These are phyloP conservation scores for Nomada fucata DNA, from an alignment of 2,888 invertebrate genomes.

Conservation along the genomic window DNA sequence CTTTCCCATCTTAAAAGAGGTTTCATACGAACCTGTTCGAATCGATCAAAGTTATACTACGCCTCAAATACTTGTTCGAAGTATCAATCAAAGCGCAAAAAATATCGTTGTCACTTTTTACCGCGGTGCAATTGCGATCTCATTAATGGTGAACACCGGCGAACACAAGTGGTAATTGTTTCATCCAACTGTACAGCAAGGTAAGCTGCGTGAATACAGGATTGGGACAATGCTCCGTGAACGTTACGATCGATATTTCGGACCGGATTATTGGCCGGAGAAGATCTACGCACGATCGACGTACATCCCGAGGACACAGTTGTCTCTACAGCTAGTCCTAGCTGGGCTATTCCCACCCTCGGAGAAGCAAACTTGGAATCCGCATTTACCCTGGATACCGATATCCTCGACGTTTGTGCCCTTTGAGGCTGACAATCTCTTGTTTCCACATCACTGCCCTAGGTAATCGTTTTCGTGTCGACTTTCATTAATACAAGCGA, in stretches of 20 bases:
- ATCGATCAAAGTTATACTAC: neutral
- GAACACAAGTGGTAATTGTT: constrained; percentile 37
- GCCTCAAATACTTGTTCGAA: too few species aligned
- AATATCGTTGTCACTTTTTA: neutral
- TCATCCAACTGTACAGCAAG: constrained; percentile 69
- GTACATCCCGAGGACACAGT: constrained; percentile 85
- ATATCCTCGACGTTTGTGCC: constrained; percentile 85
- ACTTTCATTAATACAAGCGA: neutral
- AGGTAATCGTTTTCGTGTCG: constrained; percentile 69
- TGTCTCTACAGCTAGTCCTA: constrained; percentile 85
- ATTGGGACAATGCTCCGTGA: constrained; percentile 79
- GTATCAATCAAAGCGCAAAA: neutral
- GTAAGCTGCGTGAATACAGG: constrained; percentile 80
- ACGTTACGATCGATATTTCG: constrained; percentile 78
- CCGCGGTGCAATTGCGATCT: constrained; percentile 9
- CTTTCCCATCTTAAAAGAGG: neutral
- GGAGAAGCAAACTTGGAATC: constrained; percentile 82
- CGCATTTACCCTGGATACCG: constrained; percentile 85
- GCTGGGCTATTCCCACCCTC: constrained; percentile 85
- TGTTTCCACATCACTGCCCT: constrained; percentile 77
- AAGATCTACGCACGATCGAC: constrained; percentile 83
- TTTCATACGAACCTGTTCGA: neutral
- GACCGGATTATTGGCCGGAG: constrained; percentile 77
- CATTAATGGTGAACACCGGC: neutral
- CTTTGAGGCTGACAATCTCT: constrained; percentile 78